A percentile compares a stretch with the other conserved stretches of the same genome.
These are phyloP conservation scores for Mastomys coucha DNA, from an alignment of 2,113 vertebrate species.

Conservation along the genomic window DNA sequence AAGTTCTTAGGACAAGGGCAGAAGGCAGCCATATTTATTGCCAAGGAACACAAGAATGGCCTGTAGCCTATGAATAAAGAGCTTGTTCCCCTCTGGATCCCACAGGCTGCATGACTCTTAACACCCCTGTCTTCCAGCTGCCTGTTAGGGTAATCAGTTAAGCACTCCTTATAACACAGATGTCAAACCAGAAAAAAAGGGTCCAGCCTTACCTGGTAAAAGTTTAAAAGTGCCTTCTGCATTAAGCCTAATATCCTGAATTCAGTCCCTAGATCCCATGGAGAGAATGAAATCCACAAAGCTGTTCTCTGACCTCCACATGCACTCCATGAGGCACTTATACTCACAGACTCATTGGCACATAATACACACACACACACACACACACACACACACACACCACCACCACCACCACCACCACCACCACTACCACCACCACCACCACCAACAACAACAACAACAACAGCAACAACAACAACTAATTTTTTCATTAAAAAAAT, in stretches of 20 bases:
- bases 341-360: not conserved
- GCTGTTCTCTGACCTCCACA: not conserved
- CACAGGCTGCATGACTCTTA: not conserved
- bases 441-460: not conserved
- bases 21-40: not conserved
- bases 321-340: not conserved
- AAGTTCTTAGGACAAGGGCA: not conserved
- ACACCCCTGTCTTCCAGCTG: not conserved
- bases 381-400: not conserved
- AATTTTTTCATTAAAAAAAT: not conserved
- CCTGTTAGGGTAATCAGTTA: not conserved
- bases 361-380: not conserved
- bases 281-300: not conserved
- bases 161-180: not conserved
- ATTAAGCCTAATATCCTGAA: not conserved
- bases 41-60: not conserved
- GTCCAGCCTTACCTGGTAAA: not conserved
- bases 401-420: not conserved
- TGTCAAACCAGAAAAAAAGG: not conserved
- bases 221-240: not conserved
- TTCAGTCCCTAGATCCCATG: too few relatives aligned
- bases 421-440: not conserved
- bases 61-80: not conserved
- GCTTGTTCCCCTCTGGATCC: not conserved
- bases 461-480: not conserved